Conservation (phyloP, 1,140 invertebrate species). For the Aphidius gifuensis region DNA sequence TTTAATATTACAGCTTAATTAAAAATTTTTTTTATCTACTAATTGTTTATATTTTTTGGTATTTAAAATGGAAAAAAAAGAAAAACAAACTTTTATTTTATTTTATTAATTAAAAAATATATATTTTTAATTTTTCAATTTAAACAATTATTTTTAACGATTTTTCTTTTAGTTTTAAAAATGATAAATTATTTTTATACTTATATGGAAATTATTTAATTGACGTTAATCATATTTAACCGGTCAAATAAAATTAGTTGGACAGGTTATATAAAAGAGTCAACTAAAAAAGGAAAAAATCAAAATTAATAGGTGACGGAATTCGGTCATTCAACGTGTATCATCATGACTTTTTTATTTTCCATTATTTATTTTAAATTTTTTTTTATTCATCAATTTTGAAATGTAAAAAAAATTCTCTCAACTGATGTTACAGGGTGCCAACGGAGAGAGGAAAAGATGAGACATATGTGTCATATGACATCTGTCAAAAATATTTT, state of each 20-base stretch:
- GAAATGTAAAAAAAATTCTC: not conserved
- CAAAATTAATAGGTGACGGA: conserved; percentile 9
- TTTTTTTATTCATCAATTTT: not conserved
- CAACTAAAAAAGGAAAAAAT: not conserved
- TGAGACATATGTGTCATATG: no score
- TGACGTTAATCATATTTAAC: conserved; percentile 2
- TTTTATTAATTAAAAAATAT: not conserved
- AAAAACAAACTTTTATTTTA: no score
- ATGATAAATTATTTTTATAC: not conserved
- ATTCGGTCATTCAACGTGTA: conserved; percentile 18
- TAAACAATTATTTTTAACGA: not conserved
- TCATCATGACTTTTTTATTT: not conserved
- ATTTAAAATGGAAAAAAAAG: not conserved
- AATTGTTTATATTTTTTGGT: conserved; percentile 9
- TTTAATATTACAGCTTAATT: not conserved
- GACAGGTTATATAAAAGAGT: conserved; percentile 20
- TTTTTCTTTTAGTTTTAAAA: not conserved
- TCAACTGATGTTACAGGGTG: no score
- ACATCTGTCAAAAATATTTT: no score
- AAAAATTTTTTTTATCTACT: conserved; percentile 8
- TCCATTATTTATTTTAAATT: conserved; percentile 2
- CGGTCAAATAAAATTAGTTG: conserved; percentile 3
- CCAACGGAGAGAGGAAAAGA: no score
- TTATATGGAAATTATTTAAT: conserved; percentile 14
- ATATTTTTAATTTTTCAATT: not conserved